Percentiles rank a stretch among this genome's conserved stretches.
phyloP scores from a whole-genome alignment of 2,888 invertebrate species.

The Callinectes sapidus region DNA sequence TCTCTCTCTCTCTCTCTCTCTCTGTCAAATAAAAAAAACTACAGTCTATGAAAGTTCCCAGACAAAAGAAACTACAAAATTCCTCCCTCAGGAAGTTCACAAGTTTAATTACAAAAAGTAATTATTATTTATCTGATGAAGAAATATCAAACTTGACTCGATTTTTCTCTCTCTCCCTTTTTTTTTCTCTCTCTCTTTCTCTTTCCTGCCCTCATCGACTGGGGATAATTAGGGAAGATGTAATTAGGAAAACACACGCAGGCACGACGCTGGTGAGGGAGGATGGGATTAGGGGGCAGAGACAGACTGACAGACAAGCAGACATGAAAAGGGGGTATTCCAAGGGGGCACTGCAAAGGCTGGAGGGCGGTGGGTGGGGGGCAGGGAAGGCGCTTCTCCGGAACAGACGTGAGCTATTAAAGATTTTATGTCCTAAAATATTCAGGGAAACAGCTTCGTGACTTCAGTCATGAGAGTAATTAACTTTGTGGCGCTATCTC shows the following conservation, averaged over 20 bases:
- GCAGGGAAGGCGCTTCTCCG: not conserved
- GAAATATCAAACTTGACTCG: conserved; percentile 7
- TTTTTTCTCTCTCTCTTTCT: not conserved
- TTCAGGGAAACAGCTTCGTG: conserved; percentile 61
- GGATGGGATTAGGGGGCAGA: not conserved
- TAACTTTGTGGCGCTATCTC: conserved; percentile 61
- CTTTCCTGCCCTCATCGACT: not conserved
- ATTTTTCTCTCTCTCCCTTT: not conserved
- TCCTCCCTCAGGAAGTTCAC: not conserved
- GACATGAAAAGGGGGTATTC: not conserved
- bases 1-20: not conserved
- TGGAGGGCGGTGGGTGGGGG: not conserved
- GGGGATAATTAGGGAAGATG: conserved; percentile 36
- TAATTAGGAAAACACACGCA: conserved; percentile 36
- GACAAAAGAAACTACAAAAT: not conserved
- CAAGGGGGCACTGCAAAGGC: not conserved
- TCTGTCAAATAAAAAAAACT: not conserved
- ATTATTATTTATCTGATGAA: conserved; percentile 8
- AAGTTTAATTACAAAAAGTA: conserved; percentile 15
- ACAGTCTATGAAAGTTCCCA: not conserved
- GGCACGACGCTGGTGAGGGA: conserved; percentile 7
- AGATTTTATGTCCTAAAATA: conserved; percentile 50
- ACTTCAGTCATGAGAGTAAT: conserved; percentile 60
- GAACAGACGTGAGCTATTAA: conserved; percentile 41
- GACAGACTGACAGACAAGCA: conserved; percentile 4